Evolutionary conservation across 2,797 vertebrate species (phyloP).

Genomic region (Sitta carolinensis): DNA sequence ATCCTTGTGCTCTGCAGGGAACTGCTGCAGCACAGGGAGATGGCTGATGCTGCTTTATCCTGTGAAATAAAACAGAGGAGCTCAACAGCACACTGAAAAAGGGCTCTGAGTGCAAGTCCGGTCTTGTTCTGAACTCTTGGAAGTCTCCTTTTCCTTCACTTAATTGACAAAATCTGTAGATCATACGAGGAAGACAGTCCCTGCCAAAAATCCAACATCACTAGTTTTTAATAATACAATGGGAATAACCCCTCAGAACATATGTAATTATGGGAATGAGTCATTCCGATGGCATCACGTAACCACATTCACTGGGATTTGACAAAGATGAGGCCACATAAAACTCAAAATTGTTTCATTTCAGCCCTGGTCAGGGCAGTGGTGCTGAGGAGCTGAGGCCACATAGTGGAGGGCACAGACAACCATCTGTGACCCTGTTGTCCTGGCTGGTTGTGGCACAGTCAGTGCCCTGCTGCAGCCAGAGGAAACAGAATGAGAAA

Average conservation of each 20-base stretch:
- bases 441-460: background rate
- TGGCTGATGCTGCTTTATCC: background rate
- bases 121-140: conserved; percentile 45
- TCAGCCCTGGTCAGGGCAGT: background rate
- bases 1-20: background rate
- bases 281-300: conserved; percentile 35
- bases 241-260: conserved; percentile 60
- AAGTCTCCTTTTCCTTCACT: conserved; percentile 50
- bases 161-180: conserved; percentile 66
- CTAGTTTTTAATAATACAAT: conserved; percentile 60
- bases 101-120: background rate
- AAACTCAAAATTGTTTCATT: background rate
- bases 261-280: conserved; percentile 61
- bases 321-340: conserved; percentile 27
- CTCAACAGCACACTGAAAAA: background rate
- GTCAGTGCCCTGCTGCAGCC: conserved; percentile 6
- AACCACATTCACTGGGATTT: background rate
- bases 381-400: background rate
- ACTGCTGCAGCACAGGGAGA: background rate
- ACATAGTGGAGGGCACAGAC: background rate
- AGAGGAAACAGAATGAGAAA: background rate
- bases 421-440: background rate
- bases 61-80: background rate
- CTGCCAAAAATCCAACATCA: conserved; percentile 55
- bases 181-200: conserved; percentile 24